Conservation (phyloP, 2,113 vertebrate genomes). For the Campylomormyrus tamandua region DNA sequence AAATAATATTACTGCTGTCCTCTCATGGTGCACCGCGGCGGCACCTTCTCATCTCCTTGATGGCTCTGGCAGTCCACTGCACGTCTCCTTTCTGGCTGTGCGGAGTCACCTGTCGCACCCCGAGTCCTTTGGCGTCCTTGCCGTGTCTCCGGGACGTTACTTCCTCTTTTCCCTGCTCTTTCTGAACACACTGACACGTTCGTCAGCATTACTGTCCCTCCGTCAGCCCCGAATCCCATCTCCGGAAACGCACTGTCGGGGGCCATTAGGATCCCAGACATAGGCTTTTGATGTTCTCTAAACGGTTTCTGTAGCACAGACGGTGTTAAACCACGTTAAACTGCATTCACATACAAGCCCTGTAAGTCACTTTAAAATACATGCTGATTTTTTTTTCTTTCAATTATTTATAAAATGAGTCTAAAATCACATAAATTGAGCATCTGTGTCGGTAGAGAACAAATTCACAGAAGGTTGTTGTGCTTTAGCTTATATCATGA, state of each 20-base stretch:
- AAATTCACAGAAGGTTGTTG: background rate
- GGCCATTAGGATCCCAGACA: background rate
- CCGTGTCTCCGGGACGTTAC: background rate
- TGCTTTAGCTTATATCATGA: background rate
- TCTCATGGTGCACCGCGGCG: background rate
- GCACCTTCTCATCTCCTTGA: background rate
- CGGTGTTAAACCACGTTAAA: background rate
- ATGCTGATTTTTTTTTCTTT: background rate
- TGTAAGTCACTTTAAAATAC: background rate
- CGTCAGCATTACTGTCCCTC: background rate
- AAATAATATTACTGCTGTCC: background rate
- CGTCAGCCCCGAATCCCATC: background rate
- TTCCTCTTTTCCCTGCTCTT: background rate
- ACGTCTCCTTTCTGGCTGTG: background rate
- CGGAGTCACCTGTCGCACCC: background rate
- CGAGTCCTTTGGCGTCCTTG: background rate
- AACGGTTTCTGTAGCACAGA: background rate
- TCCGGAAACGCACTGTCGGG: background rate
- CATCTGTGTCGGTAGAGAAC: background rate
- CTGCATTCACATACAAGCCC: background rate
- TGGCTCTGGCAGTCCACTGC: background rate
- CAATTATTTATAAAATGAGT: background rate
- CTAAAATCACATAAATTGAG: background rate
- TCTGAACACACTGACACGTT: background rate
- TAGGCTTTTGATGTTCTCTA: background rate